phyloP scores from a whole-genome alignment of 1,140 invertebrate genomes.

The Drosophila miranda region DNA sequence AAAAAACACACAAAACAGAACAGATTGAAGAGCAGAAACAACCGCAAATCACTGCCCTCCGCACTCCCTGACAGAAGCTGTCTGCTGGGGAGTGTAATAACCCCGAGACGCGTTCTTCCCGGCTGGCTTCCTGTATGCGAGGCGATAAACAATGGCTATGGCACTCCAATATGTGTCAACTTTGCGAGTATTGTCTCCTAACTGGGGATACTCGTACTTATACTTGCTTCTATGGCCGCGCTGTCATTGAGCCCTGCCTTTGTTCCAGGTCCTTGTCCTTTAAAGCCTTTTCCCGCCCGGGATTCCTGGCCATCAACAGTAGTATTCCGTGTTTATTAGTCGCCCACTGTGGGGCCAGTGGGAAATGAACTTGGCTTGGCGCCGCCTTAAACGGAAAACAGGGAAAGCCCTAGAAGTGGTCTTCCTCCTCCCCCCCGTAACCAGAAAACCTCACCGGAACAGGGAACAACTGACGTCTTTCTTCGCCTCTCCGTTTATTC shows the following conservation, averaged over 20 bases:
- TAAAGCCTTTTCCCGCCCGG: conserved; percentile 31
- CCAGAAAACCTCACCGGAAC: conserved; percentile 12
- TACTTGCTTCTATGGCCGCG: conserved; percentile 10
- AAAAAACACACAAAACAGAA: conserved; percentile 17
- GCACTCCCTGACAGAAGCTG: conserved; percentile 11
- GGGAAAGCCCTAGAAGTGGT: conserved; percentile 30
- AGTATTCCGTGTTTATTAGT: conserved; percentile 18
- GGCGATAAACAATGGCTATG: conserved; percentile 46
- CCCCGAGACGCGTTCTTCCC: conserved; percentile 20
- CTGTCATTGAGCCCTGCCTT: conserved; percentile 31
- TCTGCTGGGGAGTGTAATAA: conserved; percentile 46
- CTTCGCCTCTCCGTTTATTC: background rate
- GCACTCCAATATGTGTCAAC: conserved; percentile 54
- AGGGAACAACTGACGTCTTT: conserved; percentile 15
- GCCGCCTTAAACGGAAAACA: conserved; percentile 28
- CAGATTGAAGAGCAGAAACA: background rate
- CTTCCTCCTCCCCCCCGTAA: background rate
- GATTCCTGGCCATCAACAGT: conserved; percentile 16
- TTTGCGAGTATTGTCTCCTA: conserved; percentile 27
- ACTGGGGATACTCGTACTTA: conserved; percentile 9
- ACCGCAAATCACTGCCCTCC: conserved; percentile 27
- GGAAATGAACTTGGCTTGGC: conserved; percentile 33
- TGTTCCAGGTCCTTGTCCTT: conserved; percentile 41
- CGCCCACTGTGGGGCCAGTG: conserved; percentile 32
- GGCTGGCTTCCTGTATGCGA: conserved; percentile 39